Evolutionary conservation across 2,888 invertebrate species (phyloP).

Genomic region (Flabesymbios commensalis): DNA sequence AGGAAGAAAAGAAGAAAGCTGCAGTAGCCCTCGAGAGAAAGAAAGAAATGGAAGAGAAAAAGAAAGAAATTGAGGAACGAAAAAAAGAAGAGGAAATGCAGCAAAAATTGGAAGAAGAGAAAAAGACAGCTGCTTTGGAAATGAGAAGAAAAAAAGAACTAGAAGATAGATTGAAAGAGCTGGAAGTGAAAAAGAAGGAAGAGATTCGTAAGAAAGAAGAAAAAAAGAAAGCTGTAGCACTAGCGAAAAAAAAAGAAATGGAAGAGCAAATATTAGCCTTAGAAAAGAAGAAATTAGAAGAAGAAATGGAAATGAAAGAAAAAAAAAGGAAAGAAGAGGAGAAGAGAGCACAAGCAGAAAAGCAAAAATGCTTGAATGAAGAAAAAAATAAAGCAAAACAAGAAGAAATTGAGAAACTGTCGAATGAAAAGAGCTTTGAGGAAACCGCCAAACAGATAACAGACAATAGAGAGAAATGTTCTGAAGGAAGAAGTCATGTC

Average conservation of each 20-base stretch:
- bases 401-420: neutral
- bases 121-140: conserved; percentile 1
- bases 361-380: neutral
- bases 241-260: conserved; percentile 3
- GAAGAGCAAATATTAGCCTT: neutral
- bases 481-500: conserved; percentile 1
- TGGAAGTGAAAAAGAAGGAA: conserved; percentile 8
- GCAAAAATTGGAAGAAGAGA: conserved; percentile 7
- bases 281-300: neutral
- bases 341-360: conserved; percentile 5
- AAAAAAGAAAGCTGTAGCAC: conserved; percentile 5
- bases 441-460: neutral
- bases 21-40: conserved; percentile 37
- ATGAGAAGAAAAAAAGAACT: conserved; percentile 15
- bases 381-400: neutral
- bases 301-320: neutral
- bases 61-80: conserved; percentile 35
- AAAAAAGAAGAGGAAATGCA: conserved; percentile 29
- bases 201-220: conserved; percentile 8
- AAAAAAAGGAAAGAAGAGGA: conserved; percentile 1
- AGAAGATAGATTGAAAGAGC: too few species aligned
- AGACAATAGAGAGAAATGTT: neutral
- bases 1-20: conserved; percentile 7
- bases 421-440: neutral
- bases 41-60: conserved; percentile 28